Base-by-base conservation (phyloP, 2,797 vertebrate genomes). In the Hipposideros larvatus region DNA sequence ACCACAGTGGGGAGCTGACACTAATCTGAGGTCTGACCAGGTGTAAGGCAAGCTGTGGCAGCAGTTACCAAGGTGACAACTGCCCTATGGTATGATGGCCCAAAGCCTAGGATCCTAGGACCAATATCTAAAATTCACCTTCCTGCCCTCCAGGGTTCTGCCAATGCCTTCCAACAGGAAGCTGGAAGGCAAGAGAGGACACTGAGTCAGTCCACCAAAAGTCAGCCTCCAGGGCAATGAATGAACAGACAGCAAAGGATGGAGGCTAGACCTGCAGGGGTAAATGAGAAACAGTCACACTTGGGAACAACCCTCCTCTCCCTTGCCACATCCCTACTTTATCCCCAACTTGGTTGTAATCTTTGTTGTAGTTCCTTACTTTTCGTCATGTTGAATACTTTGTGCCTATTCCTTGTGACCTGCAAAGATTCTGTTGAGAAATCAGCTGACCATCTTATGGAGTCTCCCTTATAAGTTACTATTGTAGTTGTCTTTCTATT, bases 271-370 rank as follows among this genome's bases (percentile, higher is more conserved):
- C 59, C 19, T 73, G 4, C 18, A 43, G 34, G 26, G 8, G 7
- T 24, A 34, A 1, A 21, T 22, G 48, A 43, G 8, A 68, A 26
- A 59, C 2, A 2, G 14, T 24, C 16, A 7, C 5, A 11, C 0
- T 41, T 48, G 34, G 19, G 34, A 46, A 22, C 1, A 43, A 21
- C n/a, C 77, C 46, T 70, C 37, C 34, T 94, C 13, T 73, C 24
- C 2, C 59, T 68, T 41, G 6, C 11, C 41, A 57, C 22, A 41
- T 16, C 10, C 11, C 70, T 34, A 26, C 41, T 68, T 91, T 46
- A 95, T 6, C 34, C 18, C 48, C 43, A 63, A 57, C n/a, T 86
- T 10, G 19, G 48, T 51, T 51, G 48, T 51, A 51, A 51, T 51
- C 48, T 51, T 51, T 13, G 48, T 51, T 51, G 48, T 4, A 51